Conservation (phyloP, 2,888 invertebrate species). For the Drosophila paramelanica region DNA sequence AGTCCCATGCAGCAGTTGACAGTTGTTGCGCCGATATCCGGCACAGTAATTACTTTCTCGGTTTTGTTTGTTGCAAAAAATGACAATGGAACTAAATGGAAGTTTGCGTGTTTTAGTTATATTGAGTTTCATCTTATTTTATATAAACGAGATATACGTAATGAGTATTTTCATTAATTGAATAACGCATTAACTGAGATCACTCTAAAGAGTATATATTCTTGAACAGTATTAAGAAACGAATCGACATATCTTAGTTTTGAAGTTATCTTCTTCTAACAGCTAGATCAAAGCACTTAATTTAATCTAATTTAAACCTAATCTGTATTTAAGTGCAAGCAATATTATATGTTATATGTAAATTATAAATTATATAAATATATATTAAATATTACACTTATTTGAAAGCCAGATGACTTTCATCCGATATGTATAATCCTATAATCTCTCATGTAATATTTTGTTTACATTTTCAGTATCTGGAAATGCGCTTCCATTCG, state of each 20-base stretch:
- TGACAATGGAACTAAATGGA: neutral
- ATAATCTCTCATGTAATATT: neutral
- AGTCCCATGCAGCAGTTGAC: slow-evolving; percentile 50
- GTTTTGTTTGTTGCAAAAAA: neutral
- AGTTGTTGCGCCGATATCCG: slow-evolving; percentile 36
- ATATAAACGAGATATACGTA: neutral
- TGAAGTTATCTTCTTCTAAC: no score
- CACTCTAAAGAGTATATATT: no score
- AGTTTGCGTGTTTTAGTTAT: slow-evolving; percentile 4
- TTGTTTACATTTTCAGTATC: slow-evolving; percentile 87
- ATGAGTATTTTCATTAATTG: no score
- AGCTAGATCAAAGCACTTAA: no score
- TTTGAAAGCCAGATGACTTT: neutral
- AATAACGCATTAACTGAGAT: no score
- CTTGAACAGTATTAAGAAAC: no score
- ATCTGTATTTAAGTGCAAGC: no score
- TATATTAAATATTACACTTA: no score
- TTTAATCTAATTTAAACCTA: no score
- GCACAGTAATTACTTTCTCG: slow-evolving; percentile 20
- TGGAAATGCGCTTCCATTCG: slow-evolving; percentile 91
- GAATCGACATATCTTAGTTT: no score
- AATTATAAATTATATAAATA: no score
- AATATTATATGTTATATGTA: no score
- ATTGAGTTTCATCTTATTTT: neutral
- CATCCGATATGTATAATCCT: neutral